A percentile compares a stretch with the other conserved stretches of the same genome.
Evolutionary conservation across 64 coral and sea anemone species (phyloP).

Genomic region (Hydrozoanthus tunicans): DNA sequence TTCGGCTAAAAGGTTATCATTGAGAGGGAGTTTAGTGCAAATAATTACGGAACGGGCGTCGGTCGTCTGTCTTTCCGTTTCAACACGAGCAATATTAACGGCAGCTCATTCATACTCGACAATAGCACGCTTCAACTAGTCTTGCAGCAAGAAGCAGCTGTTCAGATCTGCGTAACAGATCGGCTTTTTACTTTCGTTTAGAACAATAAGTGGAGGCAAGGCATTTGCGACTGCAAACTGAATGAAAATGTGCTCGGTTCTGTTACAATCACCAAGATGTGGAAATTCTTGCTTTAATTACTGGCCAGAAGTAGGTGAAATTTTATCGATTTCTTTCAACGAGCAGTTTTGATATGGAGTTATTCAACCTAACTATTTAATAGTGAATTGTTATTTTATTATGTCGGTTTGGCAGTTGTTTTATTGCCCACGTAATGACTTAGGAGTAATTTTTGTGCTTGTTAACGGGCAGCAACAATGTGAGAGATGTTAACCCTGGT

Average conservation of each 20-base stretch:
- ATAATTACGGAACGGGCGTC: slow-evolving; percentile 28
- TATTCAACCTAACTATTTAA: not conserved
- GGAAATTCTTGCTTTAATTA: slow-evolving; percentile 17
- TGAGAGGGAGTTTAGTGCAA: not conserved
- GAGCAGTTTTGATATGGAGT: not conserved
- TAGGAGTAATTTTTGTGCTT: not conserved
- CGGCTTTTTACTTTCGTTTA: not conserved
- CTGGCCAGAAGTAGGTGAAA: slow-evolving; percentile 34
- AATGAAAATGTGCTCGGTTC: slow-evolving; percentile 8
- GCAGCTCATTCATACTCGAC: not conserved
- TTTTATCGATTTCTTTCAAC: not conserved
- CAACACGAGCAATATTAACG: slow-evolving; percentile 17
- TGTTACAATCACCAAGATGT: slow-evolving; percentile 9
- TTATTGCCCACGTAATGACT: not conserved
- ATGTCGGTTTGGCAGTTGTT: not conserved
- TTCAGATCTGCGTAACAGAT: not conserved
- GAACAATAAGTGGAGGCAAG: slow-evolving; percentile 13
- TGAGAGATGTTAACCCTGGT: not conserved
- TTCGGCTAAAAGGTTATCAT: not conserved
- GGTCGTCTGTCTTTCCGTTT: not conserved
- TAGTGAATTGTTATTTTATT: not conserved
- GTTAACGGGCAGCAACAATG: not conserved
- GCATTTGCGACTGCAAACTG: not conserved
- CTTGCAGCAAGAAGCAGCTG: slow-evolving; percentile 4
- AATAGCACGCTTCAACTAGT: slow-evolving; percentile 32